Evolutionary conservation across 2,113 vertebrate genomes (phyloP).

Genomic region (Geococcyx californianus): DNA sequence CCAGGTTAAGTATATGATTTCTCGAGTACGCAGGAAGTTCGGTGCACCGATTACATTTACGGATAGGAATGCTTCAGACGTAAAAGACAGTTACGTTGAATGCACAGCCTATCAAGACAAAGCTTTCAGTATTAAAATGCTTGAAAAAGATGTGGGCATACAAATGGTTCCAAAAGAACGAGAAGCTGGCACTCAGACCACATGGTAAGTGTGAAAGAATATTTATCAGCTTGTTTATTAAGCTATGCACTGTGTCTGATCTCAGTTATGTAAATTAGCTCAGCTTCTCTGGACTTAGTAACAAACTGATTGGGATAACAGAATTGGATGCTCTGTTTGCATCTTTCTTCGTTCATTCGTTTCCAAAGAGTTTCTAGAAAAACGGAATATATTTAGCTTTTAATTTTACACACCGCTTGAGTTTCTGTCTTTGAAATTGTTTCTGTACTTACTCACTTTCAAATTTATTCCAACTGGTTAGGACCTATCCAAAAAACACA

Average conservation of each 20-base stretch:
- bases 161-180: conserved; percentile 75
- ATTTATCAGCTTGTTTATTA: not conserved
- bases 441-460: not conserved
- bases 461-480: conserved; percentile 60
- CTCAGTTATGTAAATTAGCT: not conserved
- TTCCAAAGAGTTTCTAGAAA: not conserved
- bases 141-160: conserved; percentile 77
- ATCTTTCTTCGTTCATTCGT: not conserved
- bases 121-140: conserved; percentile 79
- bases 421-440: not conserved
- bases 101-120: conserved; percentile 82
- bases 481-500: conserved; percentile 82
- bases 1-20: conserved; percentile 83
- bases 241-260: not conserved
- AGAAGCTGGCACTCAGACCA: conserved; percentile 82
- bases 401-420: not conserved
- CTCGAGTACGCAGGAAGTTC: conserved; percentile 73
- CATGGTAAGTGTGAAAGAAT: conserved; percentile 74
- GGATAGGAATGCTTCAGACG: conserved; percentile 74
- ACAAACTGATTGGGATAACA: not conserved
- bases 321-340: not conserved
- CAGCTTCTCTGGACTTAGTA: not conserved
- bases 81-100: conserved; percentile 76
- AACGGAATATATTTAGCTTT: not conserved
- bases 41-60: conserved; percentile 76